A percentile compares a stretch with the other conserved stretches of the same genome.
These are phyloP conservation scores for Pholis gunnellus DNA, from an alignment of 2,113 vertebrate species.

Conservation along the genomic window DNA sequence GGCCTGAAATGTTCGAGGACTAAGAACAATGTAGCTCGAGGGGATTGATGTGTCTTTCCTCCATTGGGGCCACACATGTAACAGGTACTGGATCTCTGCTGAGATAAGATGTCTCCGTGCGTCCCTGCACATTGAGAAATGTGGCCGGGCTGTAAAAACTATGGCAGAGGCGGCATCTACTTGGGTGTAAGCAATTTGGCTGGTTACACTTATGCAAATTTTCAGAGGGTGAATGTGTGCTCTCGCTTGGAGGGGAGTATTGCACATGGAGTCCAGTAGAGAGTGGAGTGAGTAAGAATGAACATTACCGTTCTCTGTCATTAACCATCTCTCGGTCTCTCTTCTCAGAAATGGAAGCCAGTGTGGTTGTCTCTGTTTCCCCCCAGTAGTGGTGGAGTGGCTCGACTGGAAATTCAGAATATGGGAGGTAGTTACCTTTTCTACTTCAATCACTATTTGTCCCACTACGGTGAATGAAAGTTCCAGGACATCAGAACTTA, in stretches of 20 bases:
- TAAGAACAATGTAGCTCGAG: no score
- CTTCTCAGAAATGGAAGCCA: conserved; percentile 91
- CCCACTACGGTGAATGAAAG: not conserved
- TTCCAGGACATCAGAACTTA: not conserved
- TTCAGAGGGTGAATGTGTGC: not conserved
- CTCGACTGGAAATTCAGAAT: conserved; percentile 91
- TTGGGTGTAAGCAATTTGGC: not conserved
- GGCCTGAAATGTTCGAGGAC: no score
- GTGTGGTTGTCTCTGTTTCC: conserved; percentile 89
- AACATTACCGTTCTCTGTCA: not conserved
- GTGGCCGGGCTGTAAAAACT: no score
- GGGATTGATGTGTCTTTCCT: no score
- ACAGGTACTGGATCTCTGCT: no score
- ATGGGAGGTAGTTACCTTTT: conserved; percentile 58
- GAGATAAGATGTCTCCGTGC: no score
- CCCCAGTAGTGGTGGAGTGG: conserved; percentile 86
- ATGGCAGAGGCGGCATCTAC: no score
- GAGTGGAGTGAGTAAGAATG: not conserved
- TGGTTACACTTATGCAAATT: not conserved
- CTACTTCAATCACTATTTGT: not conserved
- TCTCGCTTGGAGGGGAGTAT: not conserved
- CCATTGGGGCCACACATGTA: no score
- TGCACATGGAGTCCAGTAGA: not conserved
- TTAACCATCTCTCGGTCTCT: not conserved
- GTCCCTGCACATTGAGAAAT: no score